Evolutionary conservation across 2,888 invertebrate species (phyloP).

Genomic region (Eupeodes luniger): DNA sequence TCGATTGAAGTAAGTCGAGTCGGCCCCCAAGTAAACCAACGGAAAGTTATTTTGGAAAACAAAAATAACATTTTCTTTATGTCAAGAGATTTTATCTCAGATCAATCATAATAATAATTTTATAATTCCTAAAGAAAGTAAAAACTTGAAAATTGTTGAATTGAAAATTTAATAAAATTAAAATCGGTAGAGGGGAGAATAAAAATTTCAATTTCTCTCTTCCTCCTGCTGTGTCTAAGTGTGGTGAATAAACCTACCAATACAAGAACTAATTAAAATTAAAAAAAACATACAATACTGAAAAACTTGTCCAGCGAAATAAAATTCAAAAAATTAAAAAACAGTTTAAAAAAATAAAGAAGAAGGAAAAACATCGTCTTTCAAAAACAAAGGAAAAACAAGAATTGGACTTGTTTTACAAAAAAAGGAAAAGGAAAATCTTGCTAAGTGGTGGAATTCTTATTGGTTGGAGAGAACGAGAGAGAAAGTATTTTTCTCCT

Average conservation of each 20-base stretch:
- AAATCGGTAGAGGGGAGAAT: constrained; percentile 59
- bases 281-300: neutral
- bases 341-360: constrained; percentile 12
- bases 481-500: constrained; percentile 46
- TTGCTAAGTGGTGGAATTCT: constrained; percentile 47
- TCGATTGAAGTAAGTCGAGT: constrained; percentile 56
- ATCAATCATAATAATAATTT: constrained; percentile 12
- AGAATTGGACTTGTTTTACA: neutral
- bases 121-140: neutral
- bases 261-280: constrained; percentile 14
- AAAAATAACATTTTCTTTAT: constrained; percentile 37
- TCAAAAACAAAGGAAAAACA: constrained; percentile 2
- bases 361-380: neutral
- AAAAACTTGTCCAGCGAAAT: neutral
- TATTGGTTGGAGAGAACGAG: constrained; percentile 65
- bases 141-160: neutral
- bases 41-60: constrained; percentile 32
- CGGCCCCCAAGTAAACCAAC: constrained; percentile 19
- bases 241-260: constrained; percentile 38
- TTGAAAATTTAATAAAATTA: constrained; percentile 1
- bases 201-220: constrained; percentile 61
- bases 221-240: constrained; percentile 60
- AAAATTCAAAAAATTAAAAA: neutral
- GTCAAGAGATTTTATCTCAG: constrained; percentile 58
- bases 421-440: constrained; percentile 35